A percentile compares a stretch with the other conserved stretches of the same genome.
Evolutionary conservation across 2,797 vertebrate genomes (phyloP).

Genomic region (Danio kyathit): DNA sequence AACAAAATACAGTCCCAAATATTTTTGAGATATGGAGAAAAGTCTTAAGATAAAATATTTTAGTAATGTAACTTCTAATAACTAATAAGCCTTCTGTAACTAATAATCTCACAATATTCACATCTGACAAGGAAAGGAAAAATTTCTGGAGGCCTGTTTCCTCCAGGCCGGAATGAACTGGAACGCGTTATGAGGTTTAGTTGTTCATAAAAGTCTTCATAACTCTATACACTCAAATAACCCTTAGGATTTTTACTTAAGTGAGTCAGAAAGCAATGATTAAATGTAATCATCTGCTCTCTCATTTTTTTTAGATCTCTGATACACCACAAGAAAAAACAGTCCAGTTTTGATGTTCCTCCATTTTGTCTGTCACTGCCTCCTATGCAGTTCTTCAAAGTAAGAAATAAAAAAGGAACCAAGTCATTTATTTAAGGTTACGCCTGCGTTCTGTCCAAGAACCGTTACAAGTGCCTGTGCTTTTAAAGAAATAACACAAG

Average conservation of each 20-base stretch:
- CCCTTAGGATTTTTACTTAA: not conserved
- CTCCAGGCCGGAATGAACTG: no score
- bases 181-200: no score
- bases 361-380: not conserved
- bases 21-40: no score
- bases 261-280: not conserved
- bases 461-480: slow-evolving; percentile 1
- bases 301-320: not conserved
- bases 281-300: not conserved
- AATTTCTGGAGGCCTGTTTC: no score
- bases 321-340: slow-evolving; percentile 2
- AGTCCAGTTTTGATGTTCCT: slow-evolving; percentile 26
- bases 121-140: no score
- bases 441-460: not conserved
- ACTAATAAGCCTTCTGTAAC: no score
- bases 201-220: not conserved
- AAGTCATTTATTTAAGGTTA: slow-evolving; percentile 30
- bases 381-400: slow-evolving; percentile 12
- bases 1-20: no score
- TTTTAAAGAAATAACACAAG: slow-evolving; percentile 6
- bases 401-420: not conserved
- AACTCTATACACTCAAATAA: not conserved
- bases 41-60: no score
- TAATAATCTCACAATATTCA: no score
- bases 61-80: no score